These are phyloP conservation scores for Pogonognathellus flavescens DNA, from an alignment of 1,140 invertebrate species.

Conservation along the genomic window DNA sequence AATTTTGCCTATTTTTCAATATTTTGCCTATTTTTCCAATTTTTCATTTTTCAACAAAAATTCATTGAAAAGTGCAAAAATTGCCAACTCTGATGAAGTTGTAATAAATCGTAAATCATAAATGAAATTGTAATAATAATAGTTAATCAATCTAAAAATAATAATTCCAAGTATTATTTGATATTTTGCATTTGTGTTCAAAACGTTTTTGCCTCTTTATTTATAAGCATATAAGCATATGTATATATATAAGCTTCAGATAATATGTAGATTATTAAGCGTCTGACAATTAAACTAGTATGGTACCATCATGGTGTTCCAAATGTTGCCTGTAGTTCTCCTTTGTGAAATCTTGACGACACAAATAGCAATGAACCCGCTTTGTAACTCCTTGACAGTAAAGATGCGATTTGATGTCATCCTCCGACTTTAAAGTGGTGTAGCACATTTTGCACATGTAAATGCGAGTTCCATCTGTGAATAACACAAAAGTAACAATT, in stretches of 20 bases:
- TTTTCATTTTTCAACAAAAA: too few relatives aligned
- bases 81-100: too few relatives aligned
- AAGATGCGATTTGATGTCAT: conserved; percentile 51
- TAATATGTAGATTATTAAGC: too few relatives aligned
- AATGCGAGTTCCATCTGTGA: conserved; percentile 41
- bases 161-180: neutral
- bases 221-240: too few relatives aligned
- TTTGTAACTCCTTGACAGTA: conserved; percentile 53
- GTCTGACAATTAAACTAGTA: too few relatives aligned
- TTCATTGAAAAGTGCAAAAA: too few relatives aligned
- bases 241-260: too few relatives aligned
- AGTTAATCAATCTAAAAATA: neutral
- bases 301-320: conserved; percentile 28
- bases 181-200: too few relatives aligned
- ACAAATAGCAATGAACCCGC: conserved; percentile 52
- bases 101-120: too few relatives aligned
- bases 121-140: neutral
- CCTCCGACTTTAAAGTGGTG: conserved; percentile 49
- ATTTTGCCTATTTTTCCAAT: too few relatives aligned
- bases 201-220: neutral
- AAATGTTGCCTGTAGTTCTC: conserved; percentile 49
- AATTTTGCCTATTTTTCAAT: too few relatives aligned
- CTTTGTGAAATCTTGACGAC: conserved; percentile 16
- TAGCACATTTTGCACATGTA: conserved; percentile 58
- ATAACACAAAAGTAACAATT: too few relatives aligned